These are phyloP conservation scores for Drosophila sucinea DNA, from an alignment of 1,140 invertebrate species.

Conservation along the genomic window DNA sequence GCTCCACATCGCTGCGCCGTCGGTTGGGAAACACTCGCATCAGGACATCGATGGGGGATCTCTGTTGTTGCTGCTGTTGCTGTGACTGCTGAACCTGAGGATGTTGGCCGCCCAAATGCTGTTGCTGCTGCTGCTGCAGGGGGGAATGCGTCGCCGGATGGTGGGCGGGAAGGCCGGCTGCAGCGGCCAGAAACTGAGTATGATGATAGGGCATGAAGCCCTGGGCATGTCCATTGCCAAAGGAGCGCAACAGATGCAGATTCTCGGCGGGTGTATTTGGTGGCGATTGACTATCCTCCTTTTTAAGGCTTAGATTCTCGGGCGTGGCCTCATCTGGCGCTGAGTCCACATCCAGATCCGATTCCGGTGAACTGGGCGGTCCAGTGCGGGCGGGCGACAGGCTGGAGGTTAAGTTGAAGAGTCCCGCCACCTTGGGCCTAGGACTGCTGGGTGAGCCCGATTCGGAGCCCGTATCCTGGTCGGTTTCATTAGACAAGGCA, in stretches of 20 bases:
- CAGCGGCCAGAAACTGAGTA: slow-evolving; percentile 83
- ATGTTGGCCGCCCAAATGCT: slow-evolving; percentile 78
- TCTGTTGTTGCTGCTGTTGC: slow-evolving; percentile 83
- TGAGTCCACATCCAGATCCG: slow-evolving; percentile 84
- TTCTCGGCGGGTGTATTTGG: slow-evolving; percentile 77
- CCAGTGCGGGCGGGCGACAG: slow-evolving; percentile 83
- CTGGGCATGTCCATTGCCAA: slow-evolving; percentile 68
- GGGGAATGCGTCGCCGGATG: slow-evolving; percentile 61
- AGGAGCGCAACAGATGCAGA: slow-evolving; percentile 71
- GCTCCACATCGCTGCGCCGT: slow-evolving; percentile 92
- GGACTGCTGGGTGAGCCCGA: slow-evolving; percentile 84
- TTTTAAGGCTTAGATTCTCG: slow-evolving; percentile 86
- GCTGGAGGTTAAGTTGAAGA: slow-evolving; percentile 77
- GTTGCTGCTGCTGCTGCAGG: slow-evolving; percentile 59
- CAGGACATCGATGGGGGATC: slow-evolving; percentile 90
- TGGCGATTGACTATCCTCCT: slow-evolving; percentile 82
- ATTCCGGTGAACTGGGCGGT: slow-evolving; percentile 83
- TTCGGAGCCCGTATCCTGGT: slow-evolving; percentile 83
- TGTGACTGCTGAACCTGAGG: slow-evolving; percentile 67
- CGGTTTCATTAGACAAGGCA: slow-evolving; percentile 80
- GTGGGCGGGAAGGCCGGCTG: slow-evolving; percentile 65
- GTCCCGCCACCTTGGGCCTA: slow-evolving; percentile 82
- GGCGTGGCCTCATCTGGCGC: slow-evolving; percentile 85
- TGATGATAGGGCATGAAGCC: slow-evolving; percentile 84
- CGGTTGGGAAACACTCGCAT: slow-evolving; percentile 92